phyloP scores from a whole-genome alignment of 2,888 invertebrate species.

The Ochropleura leucogaster region DNA sequence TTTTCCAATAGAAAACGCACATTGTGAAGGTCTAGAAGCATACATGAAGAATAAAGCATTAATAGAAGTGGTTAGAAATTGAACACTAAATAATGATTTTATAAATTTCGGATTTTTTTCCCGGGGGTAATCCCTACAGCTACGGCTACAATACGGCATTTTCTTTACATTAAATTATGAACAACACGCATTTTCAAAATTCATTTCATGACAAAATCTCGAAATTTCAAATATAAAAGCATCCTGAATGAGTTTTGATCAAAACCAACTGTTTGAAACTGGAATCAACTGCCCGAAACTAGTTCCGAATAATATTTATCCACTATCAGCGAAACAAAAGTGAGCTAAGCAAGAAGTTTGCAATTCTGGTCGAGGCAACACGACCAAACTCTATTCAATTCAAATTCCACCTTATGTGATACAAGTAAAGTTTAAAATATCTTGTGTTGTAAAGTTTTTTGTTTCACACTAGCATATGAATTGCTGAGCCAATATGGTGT shows the following conservation, averaged over 20 bases:
- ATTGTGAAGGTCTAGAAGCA: not conserved
- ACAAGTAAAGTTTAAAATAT: constrained; percentile 40
- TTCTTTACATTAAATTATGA: no score
- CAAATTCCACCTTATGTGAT: constrained; percentile 64
- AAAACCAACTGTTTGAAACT: constrained; percentile 78
- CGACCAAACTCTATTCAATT: constrained; percentile 39
- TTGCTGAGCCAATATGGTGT: constrained; percentile 23
- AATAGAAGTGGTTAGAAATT: no score
- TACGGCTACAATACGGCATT: no score
- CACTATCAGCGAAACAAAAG: constrained; percentile 81
- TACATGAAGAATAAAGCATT: not conserved
- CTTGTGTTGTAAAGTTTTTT: constrained; percentile 40
- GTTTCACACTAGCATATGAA: constrained; percentile 49
- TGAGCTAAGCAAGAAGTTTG: constrained; percentile 78
- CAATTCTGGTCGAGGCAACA: constrained; percentile 67
- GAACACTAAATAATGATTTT: no score
- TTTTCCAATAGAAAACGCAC: not conserved
- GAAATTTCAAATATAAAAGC: constrained; percentile 45
- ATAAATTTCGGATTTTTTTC: no score
- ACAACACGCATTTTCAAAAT: constrained; percentile 26
- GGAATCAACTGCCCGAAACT: constrained; percentile 78
- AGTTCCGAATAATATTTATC: constrained; percentile 84
- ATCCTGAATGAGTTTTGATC: constrained; percentile 72
- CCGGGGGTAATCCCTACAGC: no score
- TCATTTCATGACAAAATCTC: constrained; percentile 31